Percentiles rank a stretch among this genome's conserved stretches.
These are phyloP conservation scores for Hetaerina titia DNA, from an alignment of 2,888 invertebrate genomes.

Conservation along the genomic window DNA sequence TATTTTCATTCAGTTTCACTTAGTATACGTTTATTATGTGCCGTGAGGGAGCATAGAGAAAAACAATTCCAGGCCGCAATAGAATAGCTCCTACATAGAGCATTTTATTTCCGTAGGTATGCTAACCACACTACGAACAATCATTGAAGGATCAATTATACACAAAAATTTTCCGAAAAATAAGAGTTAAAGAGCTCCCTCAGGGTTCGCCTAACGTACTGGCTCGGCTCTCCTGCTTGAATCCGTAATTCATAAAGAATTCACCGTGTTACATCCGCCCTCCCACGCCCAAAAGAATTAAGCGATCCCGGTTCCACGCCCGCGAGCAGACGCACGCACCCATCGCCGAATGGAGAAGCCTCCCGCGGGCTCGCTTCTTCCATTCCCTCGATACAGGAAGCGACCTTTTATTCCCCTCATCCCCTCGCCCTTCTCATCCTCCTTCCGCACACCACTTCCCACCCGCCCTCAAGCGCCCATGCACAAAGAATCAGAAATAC, in stretches of 20 bases:
- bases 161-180: too few relatives aligned
- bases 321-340: background rate
- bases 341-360: background rate
- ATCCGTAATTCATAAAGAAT: background rate
- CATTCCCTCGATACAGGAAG: constrained; percentile 7
- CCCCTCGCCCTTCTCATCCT: background rate
- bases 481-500: background rate
- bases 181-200: background rate
- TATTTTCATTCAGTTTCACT: too few relatives aligned
- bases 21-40: too few relatives aligned
- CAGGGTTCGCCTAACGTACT: background rate
- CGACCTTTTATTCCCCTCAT: background rate
- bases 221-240: background rate
- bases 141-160: too few relatives aligned
- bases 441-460: constrained; percentile 1
- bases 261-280: background rate
- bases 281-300: constrained; percentile 3
- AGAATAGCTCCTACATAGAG: too few relatives aligned
- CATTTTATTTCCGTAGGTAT: too few relatives aligned
- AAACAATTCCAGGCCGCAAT: too few relatives aligned
- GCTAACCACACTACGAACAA: too few relatives aligned
- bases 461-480: background rate
- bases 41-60: too few relatives aligned
- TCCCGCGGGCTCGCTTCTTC: background rate
- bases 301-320: background rate